Evolutionary conservation across 2,797 vertebrate genomes (phyloP).

Genomic region (Lagodon rhomboides): DNA sequence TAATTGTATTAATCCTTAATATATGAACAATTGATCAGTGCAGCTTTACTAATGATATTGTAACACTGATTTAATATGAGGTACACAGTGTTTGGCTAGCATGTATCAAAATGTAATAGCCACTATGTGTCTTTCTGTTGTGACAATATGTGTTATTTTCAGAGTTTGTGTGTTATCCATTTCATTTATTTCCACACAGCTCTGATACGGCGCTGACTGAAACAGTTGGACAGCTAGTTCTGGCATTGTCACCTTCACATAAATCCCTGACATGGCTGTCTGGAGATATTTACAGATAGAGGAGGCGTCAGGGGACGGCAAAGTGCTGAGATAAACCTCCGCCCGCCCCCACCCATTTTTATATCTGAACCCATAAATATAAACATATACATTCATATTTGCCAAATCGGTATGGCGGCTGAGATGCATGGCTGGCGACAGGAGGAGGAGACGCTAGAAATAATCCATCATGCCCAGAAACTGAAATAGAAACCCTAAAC

Average conservation of each 20-base stretch:
- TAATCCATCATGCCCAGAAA: conserved; percentile 86
- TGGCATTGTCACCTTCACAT: conserved; percentile 78
- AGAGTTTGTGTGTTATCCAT: conserved; percentile 32
- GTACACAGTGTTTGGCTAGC: neutral
- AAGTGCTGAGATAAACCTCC: conserved; percentile 84
- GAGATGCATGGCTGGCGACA: conserved; percentile 82
- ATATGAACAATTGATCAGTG: neutral
- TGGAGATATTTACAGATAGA: conserved; percentile 81
- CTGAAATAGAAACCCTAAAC: conserved; percentile 81
- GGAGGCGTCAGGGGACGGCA: conserved; percentile 70
- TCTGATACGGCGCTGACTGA: conserved; percentile 57
- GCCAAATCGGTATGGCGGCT: conserved; percentile 73
- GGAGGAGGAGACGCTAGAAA: conserved; percentile 75
- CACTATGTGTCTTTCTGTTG: conserved; percentile 2
- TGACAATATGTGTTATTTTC: conserved; percentile 17
- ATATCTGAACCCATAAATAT: conserved; percentile 80
- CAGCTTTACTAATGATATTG: neutral
- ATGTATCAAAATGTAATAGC: neutral
- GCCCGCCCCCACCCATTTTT: conserved; percentile 68
- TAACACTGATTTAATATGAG: neutral
- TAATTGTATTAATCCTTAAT: too few relatives aligned
- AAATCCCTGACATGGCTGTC: conserved; percentile 81
- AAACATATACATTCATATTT: conserved; percentile 84
- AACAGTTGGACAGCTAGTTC: conserved; percentile 68
- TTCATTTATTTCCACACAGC: conserved; percentile 54